Conservation (phyloP, 2,888 invertebrate genomes). For the Boloria euphrosyne region DNA sequence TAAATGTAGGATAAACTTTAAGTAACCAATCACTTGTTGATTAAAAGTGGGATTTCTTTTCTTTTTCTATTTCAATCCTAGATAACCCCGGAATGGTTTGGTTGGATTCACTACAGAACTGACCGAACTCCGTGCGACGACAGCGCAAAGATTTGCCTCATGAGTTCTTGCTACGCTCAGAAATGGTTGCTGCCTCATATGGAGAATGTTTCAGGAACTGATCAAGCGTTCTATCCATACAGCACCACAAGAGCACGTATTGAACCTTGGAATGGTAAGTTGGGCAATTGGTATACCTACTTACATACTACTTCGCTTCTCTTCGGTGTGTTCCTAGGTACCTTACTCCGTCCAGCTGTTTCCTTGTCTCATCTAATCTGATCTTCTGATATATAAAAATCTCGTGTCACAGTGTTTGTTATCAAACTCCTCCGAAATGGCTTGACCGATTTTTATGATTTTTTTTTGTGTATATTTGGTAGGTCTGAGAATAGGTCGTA, state of each 20-base stretch:
- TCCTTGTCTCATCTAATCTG: no score
- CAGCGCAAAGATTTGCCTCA: constrained; percentile 55
- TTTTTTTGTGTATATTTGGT: no score
- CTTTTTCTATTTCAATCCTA: constrained; percentile 61
- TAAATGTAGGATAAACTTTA: no score
- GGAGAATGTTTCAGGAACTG: constrained; percentile 59
- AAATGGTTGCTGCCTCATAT: constrained; percentile 58
- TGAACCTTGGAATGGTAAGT: constrained; percentile 63
- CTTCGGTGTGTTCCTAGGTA: no score
- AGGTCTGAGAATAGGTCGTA: no score
- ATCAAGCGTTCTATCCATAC: constrained; percentile 60
- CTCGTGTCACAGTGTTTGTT: no score
- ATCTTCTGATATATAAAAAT: no score
- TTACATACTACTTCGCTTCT: no score
- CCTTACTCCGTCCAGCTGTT: no score
- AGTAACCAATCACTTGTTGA: no score
- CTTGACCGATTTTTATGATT: no score
- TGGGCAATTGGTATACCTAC: not conserved
- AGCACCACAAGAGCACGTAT: constrained; percentile 52
- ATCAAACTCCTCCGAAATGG: no score
- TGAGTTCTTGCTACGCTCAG: constrained; percentile 48
- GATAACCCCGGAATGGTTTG: constrained; percentile 97
- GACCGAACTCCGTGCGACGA: constrained; percentile 64
- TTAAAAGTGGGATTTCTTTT: not conserved
- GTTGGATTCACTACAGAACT: constrained; percentile 97